Percentiles rank a stretch among this genome's conserved stretches.
Evolutionary conservation across 2,797 vertebrate species (phyloP).

Genomic region (Craterocephalus amniculus): DNA sequence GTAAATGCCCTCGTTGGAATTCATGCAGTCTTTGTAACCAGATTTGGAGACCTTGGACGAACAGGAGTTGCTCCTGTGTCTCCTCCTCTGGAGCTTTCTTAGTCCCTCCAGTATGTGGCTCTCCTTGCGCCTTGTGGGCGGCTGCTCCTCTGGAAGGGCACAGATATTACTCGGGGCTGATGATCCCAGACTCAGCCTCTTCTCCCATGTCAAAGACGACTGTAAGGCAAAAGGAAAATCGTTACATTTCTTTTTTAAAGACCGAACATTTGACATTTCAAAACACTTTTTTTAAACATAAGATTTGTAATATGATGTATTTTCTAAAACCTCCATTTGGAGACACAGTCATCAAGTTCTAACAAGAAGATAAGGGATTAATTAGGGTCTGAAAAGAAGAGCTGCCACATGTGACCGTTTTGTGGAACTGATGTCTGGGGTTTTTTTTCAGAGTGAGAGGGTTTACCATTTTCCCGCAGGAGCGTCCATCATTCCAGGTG

Average conservation of each 20-base stretch:
- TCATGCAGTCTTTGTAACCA: conserved; percentile 94
- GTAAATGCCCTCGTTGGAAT: conserved; percentile 96
- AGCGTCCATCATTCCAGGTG: conserved; percentile 90
- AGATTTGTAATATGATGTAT: not conserved
- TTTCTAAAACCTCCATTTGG: not conserved
- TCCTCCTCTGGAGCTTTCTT: conserved; percentile 88
- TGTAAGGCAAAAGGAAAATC: conserved; percentile 49
- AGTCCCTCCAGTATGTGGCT: conserved; percentile 91
- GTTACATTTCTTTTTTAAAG: not conserved
- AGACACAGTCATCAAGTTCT: conserved; percentile 7
- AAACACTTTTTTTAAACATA: not conserved
- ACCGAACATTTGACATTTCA: not conserved
- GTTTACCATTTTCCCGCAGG: conserved; percentile 86
- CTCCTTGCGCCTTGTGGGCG: conserved; percentile 88
- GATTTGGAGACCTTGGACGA: conserved; percentile 88
- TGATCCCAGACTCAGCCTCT: conserved; percentile 89
- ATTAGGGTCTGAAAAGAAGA: conserved; percentile 28
- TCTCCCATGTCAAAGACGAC: conserved; percentile 90
- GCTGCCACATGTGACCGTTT: conserved; percentile 9
- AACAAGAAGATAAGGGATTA: conserved; percentile 17
- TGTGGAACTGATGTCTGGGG: not conserved
- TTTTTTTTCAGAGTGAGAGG: not conserved
- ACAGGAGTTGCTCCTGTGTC: conserved; percentile 83
- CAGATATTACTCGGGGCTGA: conserved; percentile 89
- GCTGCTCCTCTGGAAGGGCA: conserved; percentile 85